Percentiles rank a stretch among this genome's conserved stretches.
Evolutionary conservation across 2,113 vertebrate genomes (phyloP).

Genomic region (Jaculus jaculus): DNA sequence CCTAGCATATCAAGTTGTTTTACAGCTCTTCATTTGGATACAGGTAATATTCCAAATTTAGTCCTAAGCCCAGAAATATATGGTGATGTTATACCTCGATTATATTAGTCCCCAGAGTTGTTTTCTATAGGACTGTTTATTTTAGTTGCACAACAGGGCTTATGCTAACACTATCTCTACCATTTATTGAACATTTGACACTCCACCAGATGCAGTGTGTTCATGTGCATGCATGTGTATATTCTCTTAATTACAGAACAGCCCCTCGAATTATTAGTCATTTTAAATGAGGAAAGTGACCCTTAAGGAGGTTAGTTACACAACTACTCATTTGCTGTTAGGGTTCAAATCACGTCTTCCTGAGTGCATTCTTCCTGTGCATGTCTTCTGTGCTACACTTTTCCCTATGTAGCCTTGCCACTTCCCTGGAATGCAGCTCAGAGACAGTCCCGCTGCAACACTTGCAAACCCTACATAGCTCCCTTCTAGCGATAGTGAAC

Average conservation of each 20-base stretch:
- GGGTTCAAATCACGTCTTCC: background rate
- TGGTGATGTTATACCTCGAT: background rate
- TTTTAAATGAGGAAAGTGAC: background rate
- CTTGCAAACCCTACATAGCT: background rate
- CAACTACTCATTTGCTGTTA: background rate
- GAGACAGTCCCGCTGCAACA: background rate
- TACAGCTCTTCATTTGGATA: background rate
- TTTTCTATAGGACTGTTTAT: background rate
- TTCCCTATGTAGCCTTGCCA: background rate
- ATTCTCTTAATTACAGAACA: background rate
- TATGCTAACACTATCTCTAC: background rate
- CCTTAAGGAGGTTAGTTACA: background rate
- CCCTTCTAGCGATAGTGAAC: background rate
- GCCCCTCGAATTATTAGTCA: background rate
- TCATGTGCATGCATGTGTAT: background rate
- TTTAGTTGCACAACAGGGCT: slow-evolving; percentile 40
- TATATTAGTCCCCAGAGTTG: background rate
- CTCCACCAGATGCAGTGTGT: background rate
- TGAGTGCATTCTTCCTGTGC: background rate
- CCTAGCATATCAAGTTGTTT: background rate
- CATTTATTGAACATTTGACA: background rate
- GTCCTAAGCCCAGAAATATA: background rate
- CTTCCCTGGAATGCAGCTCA: background rate
- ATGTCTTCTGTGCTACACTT: background rate
- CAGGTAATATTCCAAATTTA: background rate